A percentile compares a stretch with the other conserved stretches of the same genome.
Conservation (phyloP, 2,113 vertebrate species). For the human (Homo sapiens) region DNA sequence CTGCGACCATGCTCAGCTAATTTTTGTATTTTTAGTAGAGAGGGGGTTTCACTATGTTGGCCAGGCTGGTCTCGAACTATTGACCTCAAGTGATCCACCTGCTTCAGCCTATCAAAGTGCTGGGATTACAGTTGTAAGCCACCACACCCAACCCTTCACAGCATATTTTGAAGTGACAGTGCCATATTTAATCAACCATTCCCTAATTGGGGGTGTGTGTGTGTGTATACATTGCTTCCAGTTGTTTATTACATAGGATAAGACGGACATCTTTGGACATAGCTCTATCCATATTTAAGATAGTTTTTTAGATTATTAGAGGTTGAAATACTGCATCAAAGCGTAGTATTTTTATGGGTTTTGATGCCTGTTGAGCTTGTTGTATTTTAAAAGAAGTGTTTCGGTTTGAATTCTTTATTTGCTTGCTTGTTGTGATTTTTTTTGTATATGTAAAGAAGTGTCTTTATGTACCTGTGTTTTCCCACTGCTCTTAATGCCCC, state of each 20-base stretch:
- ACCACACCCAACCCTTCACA: background rate
- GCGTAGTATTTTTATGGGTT: background rate
- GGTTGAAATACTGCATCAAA: slow-evolving; percentile 31
- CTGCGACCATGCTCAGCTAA: too few species aligned
- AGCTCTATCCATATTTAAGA: slow-evolving; percentile 27
- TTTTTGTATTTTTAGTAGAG: too few species aligned
- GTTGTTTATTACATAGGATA: background rate
- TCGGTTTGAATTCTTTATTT: slow-evolving; percentile 35
- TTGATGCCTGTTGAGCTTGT: background rate
- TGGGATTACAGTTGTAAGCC: too few species aligned
- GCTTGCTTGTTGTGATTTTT: slow-evolving; percentile 31
- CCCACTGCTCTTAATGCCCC: slow-evolving; percentile 35
- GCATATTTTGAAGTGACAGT: background rate
- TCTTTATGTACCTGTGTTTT: slow-evolving; percentile 52
- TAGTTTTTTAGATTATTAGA: slow-evolving; percentile 23
- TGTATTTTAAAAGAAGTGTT: slow-evolving; percentile 49
- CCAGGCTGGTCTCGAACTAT: too few species aligned
- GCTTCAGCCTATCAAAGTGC: too few species aligned
- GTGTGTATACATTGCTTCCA: background rate
- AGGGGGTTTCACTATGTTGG: too few species aligned
- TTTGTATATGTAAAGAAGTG: background rate
- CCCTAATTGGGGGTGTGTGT: background rate
- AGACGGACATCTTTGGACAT: slow-evolving; percentile 12
- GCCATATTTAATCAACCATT: background rate
- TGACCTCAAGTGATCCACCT: too few species aligned